phyloP scores from a whole-genome alignment of 2,888 invertebrate species.

The Antitype chi region DNA sequence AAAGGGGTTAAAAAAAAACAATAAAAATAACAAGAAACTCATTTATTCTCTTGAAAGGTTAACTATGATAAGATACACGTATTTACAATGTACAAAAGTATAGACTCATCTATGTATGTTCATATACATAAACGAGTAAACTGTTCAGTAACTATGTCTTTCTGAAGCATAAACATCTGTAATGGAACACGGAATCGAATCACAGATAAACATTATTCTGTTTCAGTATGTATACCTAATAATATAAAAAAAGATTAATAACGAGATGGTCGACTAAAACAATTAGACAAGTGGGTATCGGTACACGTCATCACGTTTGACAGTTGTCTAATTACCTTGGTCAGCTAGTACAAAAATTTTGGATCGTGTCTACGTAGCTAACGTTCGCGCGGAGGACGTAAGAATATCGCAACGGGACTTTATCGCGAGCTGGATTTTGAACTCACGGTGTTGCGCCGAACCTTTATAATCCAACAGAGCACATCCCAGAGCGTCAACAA shows the following conservation, averaged over 20 bases:
- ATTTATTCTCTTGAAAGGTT: constrained; percentile 52
- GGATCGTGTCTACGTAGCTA: not conserved
- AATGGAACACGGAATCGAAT: constrained; percentile 11
- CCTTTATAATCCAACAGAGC: not conserved
- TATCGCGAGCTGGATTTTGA: not conserved
- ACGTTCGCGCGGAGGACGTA: too few relatives aligned
- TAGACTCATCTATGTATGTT: constrained; percentile 9
- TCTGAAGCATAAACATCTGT: constrained; percentile 28
- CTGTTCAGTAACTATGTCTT: constrained; percentile 26
- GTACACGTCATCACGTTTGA: not conserved
- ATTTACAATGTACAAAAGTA: constrained; percentile 60
- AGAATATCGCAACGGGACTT: not conserved
- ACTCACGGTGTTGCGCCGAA: not conserved
- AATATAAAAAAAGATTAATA: not conserved
- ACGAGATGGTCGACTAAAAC: not conserved
- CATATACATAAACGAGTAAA: too few relatives aligned
- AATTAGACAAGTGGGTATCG: not conserved
- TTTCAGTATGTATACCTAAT: not conserved
- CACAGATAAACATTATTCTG: constrained; percentile 3
- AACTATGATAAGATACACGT: constrained; percentile 55
- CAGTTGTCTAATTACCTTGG: not conserved
- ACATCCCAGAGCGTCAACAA: not conserved
- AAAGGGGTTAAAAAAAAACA: constrained; percentile 35
- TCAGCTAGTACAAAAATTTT: constrained; percentile 8
- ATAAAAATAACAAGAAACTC: constrained; percentile 56